Conservation (phyloP, 2,888 invertebrate genomes). For the Hirtodrosophila duncani region DNA sequence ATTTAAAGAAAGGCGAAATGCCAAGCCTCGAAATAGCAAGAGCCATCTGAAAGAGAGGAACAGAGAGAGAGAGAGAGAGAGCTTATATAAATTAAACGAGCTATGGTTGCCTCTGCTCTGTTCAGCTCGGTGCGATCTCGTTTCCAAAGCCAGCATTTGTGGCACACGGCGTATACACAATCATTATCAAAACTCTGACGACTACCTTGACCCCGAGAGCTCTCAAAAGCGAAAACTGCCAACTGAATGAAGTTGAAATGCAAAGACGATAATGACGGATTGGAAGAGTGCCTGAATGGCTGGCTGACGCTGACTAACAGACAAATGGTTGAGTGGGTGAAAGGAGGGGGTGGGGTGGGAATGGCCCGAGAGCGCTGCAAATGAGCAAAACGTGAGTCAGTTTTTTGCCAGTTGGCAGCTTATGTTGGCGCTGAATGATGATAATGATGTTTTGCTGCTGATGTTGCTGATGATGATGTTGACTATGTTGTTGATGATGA, state of each 20-base stretch:
- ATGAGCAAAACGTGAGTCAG: constrained; percentile 65
- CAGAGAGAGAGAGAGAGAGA: no score
- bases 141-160: constrained; percentile 8
- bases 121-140: constrained; percentile 14
- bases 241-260: constrained; percentile 29
- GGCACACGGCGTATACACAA: constrained; percentile 30
- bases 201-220: constrained; percentile 56
- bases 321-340: constrained; percentile 21
- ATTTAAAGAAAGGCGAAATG: no score
- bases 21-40: no score
- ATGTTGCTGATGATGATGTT: constrained; percentile 18
- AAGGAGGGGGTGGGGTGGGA: constrained; percentile 1
- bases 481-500: constrained; percentile 18
- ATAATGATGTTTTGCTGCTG: constrained; percentile 21
- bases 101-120: no score
- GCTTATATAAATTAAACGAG: constrained; percentile 28
- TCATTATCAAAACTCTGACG: constrained; percentile 52
- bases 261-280: constrained; percentile 39
- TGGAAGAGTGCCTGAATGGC: constrained; percentile 27
- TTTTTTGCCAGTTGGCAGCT: constrained; percentile 20
- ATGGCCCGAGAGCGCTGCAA: constrained; percentile 24
- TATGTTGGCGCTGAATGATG: constrained; percentile 13
- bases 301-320: constrained; percentile 39
- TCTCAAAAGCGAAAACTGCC: constrained; percentile 15
- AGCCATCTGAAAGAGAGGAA: no score